Percentiles rank a stretch among this genome's conserved stretches.
phyloP scores from a whole-genome alignment of 2,888 invertebrate genomes.

The Bellardia pandia region DNA sequence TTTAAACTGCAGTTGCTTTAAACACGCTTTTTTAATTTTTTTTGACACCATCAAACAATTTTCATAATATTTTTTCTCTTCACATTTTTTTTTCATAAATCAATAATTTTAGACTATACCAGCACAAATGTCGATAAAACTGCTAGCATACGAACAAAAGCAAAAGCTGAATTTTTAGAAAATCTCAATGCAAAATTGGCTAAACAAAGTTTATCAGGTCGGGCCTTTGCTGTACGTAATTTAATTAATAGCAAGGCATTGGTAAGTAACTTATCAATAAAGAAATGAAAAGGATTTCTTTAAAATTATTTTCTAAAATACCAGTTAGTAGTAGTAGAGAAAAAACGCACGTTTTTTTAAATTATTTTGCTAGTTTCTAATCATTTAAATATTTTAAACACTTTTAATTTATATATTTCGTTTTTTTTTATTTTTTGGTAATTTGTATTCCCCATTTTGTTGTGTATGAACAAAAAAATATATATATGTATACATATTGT shows the following conservation, averaged over 20 bases:
- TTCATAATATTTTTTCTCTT: constrained; percentile 68
- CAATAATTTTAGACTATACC: constrained; percentile 80
- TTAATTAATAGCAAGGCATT: constrained; percentile 90
- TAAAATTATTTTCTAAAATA: constrained; percentile 20
- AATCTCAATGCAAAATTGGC: constrained; percentile 92
- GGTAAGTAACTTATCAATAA: constrained; percentile 84
- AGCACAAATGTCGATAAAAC: constrained; percentile 84
- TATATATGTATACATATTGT: constrained; percentile 13
- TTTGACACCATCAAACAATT: constrained; percentile 39
- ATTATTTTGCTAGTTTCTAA: neutral
- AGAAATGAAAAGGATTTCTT: constrained; percentile 27
- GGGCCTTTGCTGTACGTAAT: constrained; percentile 89
- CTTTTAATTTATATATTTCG: constrained; percentile 10
- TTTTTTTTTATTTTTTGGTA: constrained; percentile 38
- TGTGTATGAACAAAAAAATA: constrained; percentile 28
- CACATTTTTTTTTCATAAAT: constrained; percentile 58
- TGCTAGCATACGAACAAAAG: constrained; percentile 83
- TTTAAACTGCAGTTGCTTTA: constrained; percentile 54
- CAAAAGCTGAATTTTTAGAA: constrained; percentile 89
- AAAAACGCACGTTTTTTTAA: constrained; percentile 47
- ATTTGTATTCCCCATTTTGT: constrained; percentile 30
- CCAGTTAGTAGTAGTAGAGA: constrained; percentile 24
- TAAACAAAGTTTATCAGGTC: constrained; percentile 86
- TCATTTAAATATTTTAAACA: neutral
- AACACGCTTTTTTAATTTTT: constrained; percentile 49